Evolutionary conservation across 2,797 vertebrate species (phyloP), one percentile per base, ranked within the genome.

Genomic region (Molossus molossus): DNA sequence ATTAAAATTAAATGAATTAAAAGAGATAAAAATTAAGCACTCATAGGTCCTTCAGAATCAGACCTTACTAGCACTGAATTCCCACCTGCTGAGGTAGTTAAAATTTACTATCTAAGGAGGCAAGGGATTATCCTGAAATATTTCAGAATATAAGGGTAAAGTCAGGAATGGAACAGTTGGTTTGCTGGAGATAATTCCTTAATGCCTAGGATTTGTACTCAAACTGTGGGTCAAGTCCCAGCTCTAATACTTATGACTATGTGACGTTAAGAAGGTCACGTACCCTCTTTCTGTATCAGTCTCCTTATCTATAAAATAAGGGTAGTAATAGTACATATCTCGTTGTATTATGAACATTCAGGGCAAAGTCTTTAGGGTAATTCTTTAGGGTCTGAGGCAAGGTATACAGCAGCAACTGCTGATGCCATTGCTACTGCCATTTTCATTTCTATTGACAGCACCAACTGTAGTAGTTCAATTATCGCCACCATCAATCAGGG

Each of bases 1-100:
- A 75, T 27, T 85, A 87, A 91, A 94, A 50, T 83, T 53, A 81
- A 55, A 29, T 92, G 29, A 84, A 3, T 69, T 90, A 69, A 94
- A 70, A 79, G 5, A 58, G 25, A 48, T 85, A 37, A 77, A 81
- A 85, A 90, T 60, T 80, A 90, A 69, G 14, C 15, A 80, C 55
- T 27, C 33, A 80, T 67, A 88, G 27, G 33, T 58, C 10, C 8
- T 79, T 86, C 18, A 76, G 84, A 18, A 4, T 8, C 29, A 90
- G 25, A 60, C 0, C 4, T 81, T 88, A 72, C 72, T 60, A 80
- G 13, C 70, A 81, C 55, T 80, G 40, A 90, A 50, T 81, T 79
- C 57, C 93, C 48, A 17, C 7, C 69, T 87, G 23, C 27, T 92
- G n/a, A 95, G 17, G 65, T 57, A 83, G 85, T 27, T 76, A 84